These are phyloP conservation scores for Drosophila burlai DNA, from an alignment of 1,140 invertebrate species.

Conservation along the genomic window DNA sequence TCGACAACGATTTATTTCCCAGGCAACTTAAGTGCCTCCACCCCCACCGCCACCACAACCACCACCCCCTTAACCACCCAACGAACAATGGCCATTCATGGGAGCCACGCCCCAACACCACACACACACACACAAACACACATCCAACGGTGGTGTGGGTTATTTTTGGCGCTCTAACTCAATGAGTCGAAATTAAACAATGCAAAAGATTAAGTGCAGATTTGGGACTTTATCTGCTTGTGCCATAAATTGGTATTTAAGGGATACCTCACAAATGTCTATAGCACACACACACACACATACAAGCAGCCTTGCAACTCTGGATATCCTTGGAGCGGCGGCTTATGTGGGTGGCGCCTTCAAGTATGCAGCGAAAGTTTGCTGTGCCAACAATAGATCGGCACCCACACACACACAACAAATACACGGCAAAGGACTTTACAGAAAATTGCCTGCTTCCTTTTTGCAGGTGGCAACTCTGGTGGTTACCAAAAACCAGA, in stretches of 20 bases:
- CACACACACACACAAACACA: conserved; percentile 8
- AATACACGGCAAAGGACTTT: background rate
- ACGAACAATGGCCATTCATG: conserved; percentile 60
- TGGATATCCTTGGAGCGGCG: conserved; percentile 9
- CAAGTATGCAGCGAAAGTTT: conserved; percentile 74
- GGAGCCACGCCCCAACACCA: conserved; percentile 35
- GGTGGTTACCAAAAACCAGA: background rate
- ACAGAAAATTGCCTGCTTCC: conserved; percentile 30
- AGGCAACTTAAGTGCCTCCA: conserved; percentile 68
- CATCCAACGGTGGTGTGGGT: conserved; percentile 17
- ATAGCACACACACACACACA: conserved; percentile 52
- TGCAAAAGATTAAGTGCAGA: conserved; percentile 85
- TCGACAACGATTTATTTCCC: conserved; percentile 77
- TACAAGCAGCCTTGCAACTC: conserved; percentile 9
- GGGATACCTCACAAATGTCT: conserved; percentile 84
- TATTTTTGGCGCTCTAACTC: conserved; percentile 73
- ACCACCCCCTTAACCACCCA: conserved; percentile 6
- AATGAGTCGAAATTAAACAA: conserved; percentile 85
- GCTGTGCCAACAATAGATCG: conserved; percentile 78
- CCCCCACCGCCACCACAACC: background rate
- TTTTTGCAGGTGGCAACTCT: conserved; percentile 39
- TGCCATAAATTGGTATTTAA: conserved; percentile 85
- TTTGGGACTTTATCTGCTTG: conserved; percentile 85
- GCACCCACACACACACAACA: conserved; percentile 51
- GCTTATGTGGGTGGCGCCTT: conserved; percentile 48